Evolutionary conservation across 2,888 invertebrate genomes (phyloP).

Genomic region (Protodeltote pygarga): DNA sequence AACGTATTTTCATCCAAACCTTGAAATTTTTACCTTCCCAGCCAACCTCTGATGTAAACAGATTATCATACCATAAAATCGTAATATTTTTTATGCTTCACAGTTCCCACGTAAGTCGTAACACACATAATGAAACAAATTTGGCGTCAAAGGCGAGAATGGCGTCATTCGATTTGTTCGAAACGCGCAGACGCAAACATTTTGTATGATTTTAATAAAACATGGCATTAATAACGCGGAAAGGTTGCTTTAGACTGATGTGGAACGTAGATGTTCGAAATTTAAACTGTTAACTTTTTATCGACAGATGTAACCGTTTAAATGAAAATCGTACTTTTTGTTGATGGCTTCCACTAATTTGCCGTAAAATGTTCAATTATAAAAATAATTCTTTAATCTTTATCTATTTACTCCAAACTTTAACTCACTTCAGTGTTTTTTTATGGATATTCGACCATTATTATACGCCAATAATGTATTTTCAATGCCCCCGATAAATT

Average conservation of each 20-base stretch:
- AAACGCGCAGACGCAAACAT: conserved; percentile 32
- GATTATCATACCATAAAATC: conserved; percentile 38
- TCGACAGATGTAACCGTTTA: no score
- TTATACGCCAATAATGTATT: no score
- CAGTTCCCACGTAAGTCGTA: conserved; percentile 24
- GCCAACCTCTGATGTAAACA: conserved; percentile 16
- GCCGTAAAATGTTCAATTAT: no score
- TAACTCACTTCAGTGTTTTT: no score
- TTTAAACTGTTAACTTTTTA: not conserved
- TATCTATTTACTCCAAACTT: no score
- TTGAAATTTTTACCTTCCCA: no score
- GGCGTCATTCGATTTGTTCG: conserved; percentile 43
- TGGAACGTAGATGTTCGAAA: not conserved
- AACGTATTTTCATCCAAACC: no score
- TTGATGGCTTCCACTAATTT: no score
- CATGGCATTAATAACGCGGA: conserved; percentile 28
- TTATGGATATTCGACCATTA: no score
- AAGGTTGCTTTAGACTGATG: conserved; percentile 5
- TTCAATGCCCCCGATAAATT: no score
- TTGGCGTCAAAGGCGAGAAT: conserved; percentile 25
- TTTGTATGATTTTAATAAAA: conserved; percentile 48
- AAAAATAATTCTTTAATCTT: no score
- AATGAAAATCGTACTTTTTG: no score
- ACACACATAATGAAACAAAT: conserved; percentile 35
- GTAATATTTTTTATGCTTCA: conserved; percentile 30